Evolutionary conservation across 2,113 vertebrate species (phyloP), one percentile per base, ranked within the genome.

Genomic region (Takifugu bimaculatus): DNA sequence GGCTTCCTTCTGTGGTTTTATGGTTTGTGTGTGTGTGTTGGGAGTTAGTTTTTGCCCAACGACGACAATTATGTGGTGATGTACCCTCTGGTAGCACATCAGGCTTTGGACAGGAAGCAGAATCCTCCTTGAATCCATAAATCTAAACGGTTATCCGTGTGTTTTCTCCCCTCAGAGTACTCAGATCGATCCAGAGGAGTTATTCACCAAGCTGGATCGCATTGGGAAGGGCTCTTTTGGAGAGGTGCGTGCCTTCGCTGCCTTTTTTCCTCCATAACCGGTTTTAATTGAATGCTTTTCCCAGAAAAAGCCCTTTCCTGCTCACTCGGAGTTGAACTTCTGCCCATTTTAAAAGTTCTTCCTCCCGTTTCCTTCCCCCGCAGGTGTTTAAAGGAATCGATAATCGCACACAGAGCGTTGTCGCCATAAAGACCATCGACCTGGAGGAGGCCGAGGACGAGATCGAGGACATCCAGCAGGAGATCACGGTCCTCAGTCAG

Each of bases 381-480:
- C 70, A 89, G 88, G 88, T 90, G 26, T 89, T 89, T 60, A 97
- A 97, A 91, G 95, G 95, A 50, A 96, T 97, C 57, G 94, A 96
- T 83, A 96, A 96, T 70, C 90, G 92, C 60, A 90, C 90, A 1
- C 93, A 96, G 81, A 93, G 93, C 61, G 94, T 97, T 3, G 94
- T 97, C 48, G 94, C 95, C 84, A 97, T 97, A 53, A 97, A 96
- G 91, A 96, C 94, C 65, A 97, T 97, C 55, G 95, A 97, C 74
- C 92, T 96, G 7, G 94, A 97, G 86, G 94, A 96, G 91, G 94
- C 95, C 0, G 95, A 96, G 85, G 95, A 96, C 77, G 95, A 96
- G 89, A 97, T 96, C 73, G 94, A 97, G 81, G 95, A 97, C 85
- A 96, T 97, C 78, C 94, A 97, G 84, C 94, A 97, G 90, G 95